Base-by-base conservation (phyloP, 2,797 vertebrate species). In the Bradypus variegatus region DNA sequence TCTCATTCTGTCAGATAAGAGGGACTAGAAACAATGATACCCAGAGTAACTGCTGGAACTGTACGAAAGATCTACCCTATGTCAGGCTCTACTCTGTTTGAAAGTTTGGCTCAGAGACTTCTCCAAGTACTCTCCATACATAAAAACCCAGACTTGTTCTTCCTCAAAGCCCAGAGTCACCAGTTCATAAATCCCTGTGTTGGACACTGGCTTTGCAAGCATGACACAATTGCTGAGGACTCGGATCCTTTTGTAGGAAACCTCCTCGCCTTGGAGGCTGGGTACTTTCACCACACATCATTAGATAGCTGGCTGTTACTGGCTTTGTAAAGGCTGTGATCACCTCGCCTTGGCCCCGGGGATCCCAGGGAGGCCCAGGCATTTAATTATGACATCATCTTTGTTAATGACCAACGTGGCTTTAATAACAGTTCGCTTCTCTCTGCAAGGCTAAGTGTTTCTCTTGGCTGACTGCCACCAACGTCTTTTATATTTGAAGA, bases 321-420 rank as follows among this genome's bases (percentile, higher is more conserved):
- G 88, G 27, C 88, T 95, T 81, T 31, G 88, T 79, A 76, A 89
- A 90, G 84, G 92, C 41, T 72, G 62, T 69, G 84, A 50, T 31
- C 14, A 1, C 64, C 55, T 86, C 41, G 78, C 38, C 55, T 58
- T 75, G 48, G 90, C 69, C 58, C 36, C 50, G 75, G 78, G 75
- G 92, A 96, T 85, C 36, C 36, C 69, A 92, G 91, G 64, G 81
- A 93, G 72, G 85, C 67, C 64, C 48, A 77, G 93, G 94, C 94
- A 95, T 93, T 95, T 79, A 94, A 94, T 95, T 94, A 96, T 93
- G 95, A 94, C 1, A 5, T 88, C 87, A 96, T 69, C 79, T 93
- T 92, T 89, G 65, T 89, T 96, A 93, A 91, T 62, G 89, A 81
- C 93, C 89, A 92, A 89, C 58, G 27, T 94, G 77, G 36, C 58